Conservation (phyloP, 2,797 vertebrate species). For the Urocyon cinereoargenteus region DNA sequence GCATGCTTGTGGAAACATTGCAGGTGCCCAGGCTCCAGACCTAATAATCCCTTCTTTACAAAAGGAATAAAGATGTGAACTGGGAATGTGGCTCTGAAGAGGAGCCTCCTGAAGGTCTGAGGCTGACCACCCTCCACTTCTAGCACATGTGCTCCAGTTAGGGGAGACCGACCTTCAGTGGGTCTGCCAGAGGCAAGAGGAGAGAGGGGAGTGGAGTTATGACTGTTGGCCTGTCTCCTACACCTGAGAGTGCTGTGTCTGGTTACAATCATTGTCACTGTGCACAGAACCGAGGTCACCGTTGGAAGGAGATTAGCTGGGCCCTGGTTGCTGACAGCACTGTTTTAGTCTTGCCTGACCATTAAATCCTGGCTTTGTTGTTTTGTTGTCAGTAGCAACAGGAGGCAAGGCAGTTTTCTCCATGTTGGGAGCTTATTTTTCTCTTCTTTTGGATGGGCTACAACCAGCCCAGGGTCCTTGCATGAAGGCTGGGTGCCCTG, state of each 20-base stretch:
- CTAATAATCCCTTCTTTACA: not conserved
- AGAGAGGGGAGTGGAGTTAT: not conserved
- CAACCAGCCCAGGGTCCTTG: not conserved
- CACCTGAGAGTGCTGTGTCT: not conserved
- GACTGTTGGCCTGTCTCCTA: not conserved
- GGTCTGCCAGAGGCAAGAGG: not conserved
- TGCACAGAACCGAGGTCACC: slow-evolving; percentile 1
- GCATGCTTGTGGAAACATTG: not conserved
- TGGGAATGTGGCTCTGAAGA: not conserved
- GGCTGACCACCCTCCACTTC: not conserved
- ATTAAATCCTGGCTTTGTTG: slow-evolving; percentile 34
- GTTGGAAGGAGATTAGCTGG: slow-evolving; percentile 14
- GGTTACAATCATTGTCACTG: not conserved
- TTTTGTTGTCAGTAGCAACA: slow-evolving; percentile 29
- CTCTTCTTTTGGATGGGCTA: not conserved
- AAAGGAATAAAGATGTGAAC: not conserved
- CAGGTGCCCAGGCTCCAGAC: not conserved
- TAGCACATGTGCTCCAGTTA: not conserved
- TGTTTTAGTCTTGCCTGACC: slow-evolving; percentile 24
- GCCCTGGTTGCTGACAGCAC: not conserved
- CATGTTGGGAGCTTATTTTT: not conserved
- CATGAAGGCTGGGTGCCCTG: not conserved
- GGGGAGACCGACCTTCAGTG: not conserved
- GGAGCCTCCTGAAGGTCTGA: not conserved
- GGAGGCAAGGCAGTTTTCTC: not conserved